A percentile compares a stretch with the other conserved stretches of the same genome.
phyloP scores from a whole-genome alignment of 1,140 invertebrate genomes.

The Camponotus floridanus region DNA sequence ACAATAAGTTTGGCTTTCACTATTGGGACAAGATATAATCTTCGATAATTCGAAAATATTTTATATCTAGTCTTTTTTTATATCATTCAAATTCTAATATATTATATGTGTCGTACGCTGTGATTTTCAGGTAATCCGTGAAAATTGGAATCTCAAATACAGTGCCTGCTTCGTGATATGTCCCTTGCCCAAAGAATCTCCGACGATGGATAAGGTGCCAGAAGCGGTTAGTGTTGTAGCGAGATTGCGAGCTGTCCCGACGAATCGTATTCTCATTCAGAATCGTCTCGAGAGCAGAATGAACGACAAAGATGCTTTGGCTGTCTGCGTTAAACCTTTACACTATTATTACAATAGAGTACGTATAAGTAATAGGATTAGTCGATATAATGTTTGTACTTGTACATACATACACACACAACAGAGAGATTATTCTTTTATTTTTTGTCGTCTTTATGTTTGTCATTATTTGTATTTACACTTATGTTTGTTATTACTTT shows the following conservation, averaged over 20 bases:
- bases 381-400: neutral
- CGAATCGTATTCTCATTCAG: slow-evolving; percentile 88
- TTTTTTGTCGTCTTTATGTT: neutral
- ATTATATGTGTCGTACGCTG: no score
- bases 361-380: slow-evolving; percentile 25
- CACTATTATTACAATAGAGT: slow-evolving; percentile 95
- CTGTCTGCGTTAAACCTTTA: slow-evolving; percentile 97
- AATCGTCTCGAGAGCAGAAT: slow-evolving; percentile 85
- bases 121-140: slow-evolving; percentile 90
- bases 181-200: slow-evolving; percentile 88
- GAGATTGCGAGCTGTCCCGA: slow-evolving; percentile 86
- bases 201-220: slow-evolving; percentile 81
- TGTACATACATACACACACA: no score
- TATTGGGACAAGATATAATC: no score
- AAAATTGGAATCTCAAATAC: slow-evolving; percentile 98
- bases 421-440: neutral
- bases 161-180: slow-evolving; percentile 96
- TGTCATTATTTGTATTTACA: neutral
- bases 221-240: slow-evolving; percentile 89
- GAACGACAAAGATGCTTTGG: slow-evolving; percentile 87
- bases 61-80: no score
- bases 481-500: neutral
- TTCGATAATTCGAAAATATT: no score
- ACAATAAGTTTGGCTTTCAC: no score
- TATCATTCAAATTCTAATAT: no score